Evolutionary conservation across 2,888 invertebrate species (phyloP).

Genomic region (Tetragonisca angustula): DNA sequence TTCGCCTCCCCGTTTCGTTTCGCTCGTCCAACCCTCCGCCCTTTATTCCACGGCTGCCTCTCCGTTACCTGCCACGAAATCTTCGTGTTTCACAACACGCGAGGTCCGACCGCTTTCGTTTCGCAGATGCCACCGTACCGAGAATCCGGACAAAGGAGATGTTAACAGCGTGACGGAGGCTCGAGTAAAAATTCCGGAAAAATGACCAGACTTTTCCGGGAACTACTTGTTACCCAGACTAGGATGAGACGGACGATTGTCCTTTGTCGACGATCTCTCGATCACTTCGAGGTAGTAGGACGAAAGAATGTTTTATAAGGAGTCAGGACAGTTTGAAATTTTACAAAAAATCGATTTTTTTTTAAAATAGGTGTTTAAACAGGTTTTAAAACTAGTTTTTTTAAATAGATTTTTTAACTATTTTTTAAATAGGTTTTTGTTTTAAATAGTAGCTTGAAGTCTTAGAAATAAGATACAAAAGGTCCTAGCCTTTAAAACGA

Average conservation of each 20-base stretch:
- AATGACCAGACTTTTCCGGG: slow-evolving; percentile 47
- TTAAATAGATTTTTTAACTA: no score
- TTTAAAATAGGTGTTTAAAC: no score
- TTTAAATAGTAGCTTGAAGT: no score
- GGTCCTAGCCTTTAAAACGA: no score
- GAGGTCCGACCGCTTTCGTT: slow-evolving; percentile 34
- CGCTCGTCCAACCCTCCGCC: slow-evolving; percentile 10
- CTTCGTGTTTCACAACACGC: slow-evolving; percentile 38
- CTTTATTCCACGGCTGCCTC: slow-evolving; percentile 20
- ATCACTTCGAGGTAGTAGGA: neutral
- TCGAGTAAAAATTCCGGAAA: slow-evolving; percentile 40
- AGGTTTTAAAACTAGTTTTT: no score
- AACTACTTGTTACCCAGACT: slow-evolving; percentile 54
- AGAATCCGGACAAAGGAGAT: slow-evolving; percentile 52
- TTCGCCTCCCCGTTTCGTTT: neutral
- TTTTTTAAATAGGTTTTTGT: no score
- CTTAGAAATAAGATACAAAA: no score
- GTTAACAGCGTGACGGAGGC: no score
- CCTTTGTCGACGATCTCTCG: slow-evolving; percentile 25
- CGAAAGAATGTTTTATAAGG: neutral
- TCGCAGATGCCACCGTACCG: slow-evolving; percentile 51
- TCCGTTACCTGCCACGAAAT: slow-evolving; percentile 26
- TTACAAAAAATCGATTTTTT: no score
- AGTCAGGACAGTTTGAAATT: neutral
- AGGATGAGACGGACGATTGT: slow-evolving; percentile 32